phyloP scores from a whole-genome alignment of 2,888 invertebrate genomes.

The Lucinisca nassula region DNA sequence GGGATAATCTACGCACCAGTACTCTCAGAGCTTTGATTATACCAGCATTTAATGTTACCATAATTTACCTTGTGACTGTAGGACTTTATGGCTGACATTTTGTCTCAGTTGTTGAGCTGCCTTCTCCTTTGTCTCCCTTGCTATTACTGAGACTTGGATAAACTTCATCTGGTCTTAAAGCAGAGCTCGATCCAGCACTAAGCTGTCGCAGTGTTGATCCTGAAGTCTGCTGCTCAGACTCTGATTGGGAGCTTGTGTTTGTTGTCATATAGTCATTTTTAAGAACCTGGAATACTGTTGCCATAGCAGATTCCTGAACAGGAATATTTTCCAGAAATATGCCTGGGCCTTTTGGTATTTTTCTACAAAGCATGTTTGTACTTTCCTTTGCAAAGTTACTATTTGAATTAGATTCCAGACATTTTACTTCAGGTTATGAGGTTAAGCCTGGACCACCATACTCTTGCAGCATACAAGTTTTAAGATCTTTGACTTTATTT shows the following conservation, averaged over 20 bases:
- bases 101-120: constrained; percentile 4
- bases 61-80: constrained; percentile 65
- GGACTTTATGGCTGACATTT: constrained; percentile 42
- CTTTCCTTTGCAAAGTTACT: neutral
- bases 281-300: neutral
- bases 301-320: neutral
- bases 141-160: constrained; percentile 32
- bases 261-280: neutral
- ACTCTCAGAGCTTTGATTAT: too few relatives aligned
- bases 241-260: neutral
- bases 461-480: constrained; percentile 58
- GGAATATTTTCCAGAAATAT: neutral
- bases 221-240: neutral
- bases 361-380: neutral
- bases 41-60: too few relatives aligned
- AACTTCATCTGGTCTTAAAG: constrained; percentile 59
- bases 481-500: constrained; percentile 41
- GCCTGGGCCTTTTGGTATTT: neutral
- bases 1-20: too few relatives aligned
- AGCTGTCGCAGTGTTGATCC: constrained; percentile 17
- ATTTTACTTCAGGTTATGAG: neutral
- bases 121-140: constrained; percentile 5
- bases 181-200: constrained; percentile 27
- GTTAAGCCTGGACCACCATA: constrained; percentile 66
- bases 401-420: neutral